phyloP scores from a whole-genome alignment of 2,888 invertebrate species.

The Rhopalosiphum nymphaeae region DNA sequence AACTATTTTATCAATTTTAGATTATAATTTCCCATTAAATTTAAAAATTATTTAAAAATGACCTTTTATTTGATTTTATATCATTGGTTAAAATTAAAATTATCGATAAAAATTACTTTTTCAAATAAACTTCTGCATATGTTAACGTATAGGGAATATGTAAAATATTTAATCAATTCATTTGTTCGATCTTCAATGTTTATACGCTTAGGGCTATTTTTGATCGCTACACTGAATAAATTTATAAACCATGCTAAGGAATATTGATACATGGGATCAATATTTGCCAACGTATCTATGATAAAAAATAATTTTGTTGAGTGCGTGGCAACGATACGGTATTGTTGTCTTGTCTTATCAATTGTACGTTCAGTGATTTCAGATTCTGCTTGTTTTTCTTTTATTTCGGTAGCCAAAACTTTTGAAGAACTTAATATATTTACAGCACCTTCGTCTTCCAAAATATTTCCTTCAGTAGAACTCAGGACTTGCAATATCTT shows the following conservation, averaged over 20 bases:
- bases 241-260: constrained; percentile 92
- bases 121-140: constrained; percentile 93
- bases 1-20: not conserved
- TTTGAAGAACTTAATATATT: constrained; percentile 91
- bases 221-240: constrained; percentile 83
- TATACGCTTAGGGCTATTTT: constrained; percentile 80
- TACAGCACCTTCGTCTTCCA: constrained; percentile 95
- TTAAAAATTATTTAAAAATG: not conserved
- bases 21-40: constrained; percentile 70
- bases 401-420: constrained; percentile 88
- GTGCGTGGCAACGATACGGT: constrained; percentile 87
- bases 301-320: constrained; percentile 92
- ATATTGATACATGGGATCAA: constrained; percentile 97
- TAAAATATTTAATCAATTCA: constrained; percentile 85
- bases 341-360: constrained; percentile 86
- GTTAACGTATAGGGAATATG: constrained; percentile 88
- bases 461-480: constrained; percentile 90
- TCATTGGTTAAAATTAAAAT: constrained; percentile 69
- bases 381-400: constrained; percentile 87
- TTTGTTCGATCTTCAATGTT: constrained; percentile 78
- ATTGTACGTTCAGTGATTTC: constrained; percentile 87
- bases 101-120: constrained; percentile 95
- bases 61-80: not conserved
- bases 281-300: constrained; percentile 87
- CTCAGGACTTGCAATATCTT: constrained; percentile 91